Evolutionary conservation across 2,113 vertebrate species (phyloP).

Genomic region (Sphaerodactylus townsendi): DNA sequence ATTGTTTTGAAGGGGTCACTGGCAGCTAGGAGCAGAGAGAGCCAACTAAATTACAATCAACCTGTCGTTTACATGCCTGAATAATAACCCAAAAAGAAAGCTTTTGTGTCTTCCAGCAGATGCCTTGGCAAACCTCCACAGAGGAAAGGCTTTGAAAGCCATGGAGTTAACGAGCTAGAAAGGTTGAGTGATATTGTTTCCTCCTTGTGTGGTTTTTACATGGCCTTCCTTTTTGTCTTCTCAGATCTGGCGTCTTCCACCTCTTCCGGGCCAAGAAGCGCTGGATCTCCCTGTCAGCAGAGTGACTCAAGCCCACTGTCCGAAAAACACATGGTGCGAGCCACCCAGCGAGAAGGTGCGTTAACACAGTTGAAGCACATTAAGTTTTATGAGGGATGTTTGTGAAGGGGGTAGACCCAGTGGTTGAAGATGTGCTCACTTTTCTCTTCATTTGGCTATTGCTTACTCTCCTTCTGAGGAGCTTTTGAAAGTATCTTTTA

Average conservation of each 20-base stretch:
- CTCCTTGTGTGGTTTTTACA: background rate
- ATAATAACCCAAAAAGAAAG: background rate
- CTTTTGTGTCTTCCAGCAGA: background rate
- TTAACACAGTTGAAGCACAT: background rate
- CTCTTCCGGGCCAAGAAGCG: slow-evolving; percentile 81
- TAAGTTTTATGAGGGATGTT: background rate
- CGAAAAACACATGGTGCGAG: slow-evolving; percentile 84
- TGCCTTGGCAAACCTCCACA: background rate
- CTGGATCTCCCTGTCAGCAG: slow-evolving; percentile 84
- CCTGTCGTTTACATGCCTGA: background rate
- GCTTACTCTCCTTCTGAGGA: too few relatives aligned
- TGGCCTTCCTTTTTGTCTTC: slow-evolving; percentile 30
- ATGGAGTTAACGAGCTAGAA: background rate
- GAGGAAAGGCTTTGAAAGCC: background rate
- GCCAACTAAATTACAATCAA: background rate
- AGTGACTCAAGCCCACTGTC: slow-evolving; percentile 76
- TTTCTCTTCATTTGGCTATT: too few relatives aligned
- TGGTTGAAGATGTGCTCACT: background rate
- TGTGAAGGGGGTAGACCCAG: too few relatives aligned
- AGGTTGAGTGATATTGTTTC: background rate
- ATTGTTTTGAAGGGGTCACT: background rate
- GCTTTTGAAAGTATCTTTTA: too few relatives aligned
- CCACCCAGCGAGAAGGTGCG: slow-evolving; percentile 88
- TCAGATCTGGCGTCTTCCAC: slow-evolving; percentile 73
- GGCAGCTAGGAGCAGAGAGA: too few relatives aligned